A percentile compares a stretch with the other conserved stretches of the same genome.
Evolutionary conservation across 2,113 vertebrate species (phyloP).

Genomic region (Benitochromis conjunctus): DNA sequence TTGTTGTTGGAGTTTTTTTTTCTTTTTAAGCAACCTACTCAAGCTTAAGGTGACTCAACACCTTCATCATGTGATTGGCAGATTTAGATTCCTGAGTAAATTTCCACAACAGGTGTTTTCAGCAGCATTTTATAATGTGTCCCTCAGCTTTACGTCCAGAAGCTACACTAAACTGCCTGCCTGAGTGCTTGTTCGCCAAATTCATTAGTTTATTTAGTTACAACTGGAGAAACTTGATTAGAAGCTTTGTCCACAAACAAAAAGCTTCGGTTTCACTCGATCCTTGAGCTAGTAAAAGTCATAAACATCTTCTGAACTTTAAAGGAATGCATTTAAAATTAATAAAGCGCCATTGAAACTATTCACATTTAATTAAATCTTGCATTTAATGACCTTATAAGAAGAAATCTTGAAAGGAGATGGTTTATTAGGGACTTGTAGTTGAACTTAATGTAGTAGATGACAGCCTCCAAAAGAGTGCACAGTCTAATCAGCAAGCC

Average conservation of each 20-base stretch:
- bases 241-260: background rate
- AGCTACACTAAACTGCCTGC: background rate
- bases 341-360: background rate
- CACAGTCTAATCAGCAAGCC: background rate
- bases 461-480: background rate
- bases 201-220: background rate
- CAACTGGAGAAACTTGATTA: background rate
- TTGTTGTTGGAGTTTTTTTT: background rate
- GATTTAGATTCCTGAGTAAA: background rate
- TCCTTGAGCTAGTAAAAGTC: background rate
- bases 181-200: background rate
- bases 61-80: background rate
- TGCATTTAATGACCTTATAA: background rate
- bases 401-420: background rate
- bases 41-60: slow-evolving; percentile 1
- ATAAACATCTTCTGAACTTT: background rate
- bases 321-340: background rate
- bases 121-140: background rate
- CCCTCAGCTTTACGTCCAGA: background rate
- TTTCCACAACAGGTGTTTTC: background rate
- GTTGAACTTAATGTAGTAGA: background rate
- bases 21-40: slow-evolving; percentile 3
- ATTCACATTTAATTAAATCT: background rate
- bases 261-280: background rate
- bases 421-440: background rate